Evolutionary conservation across 2,888 invertebrate species (phyloP).

Genomic region (Resseliella maxima): DNA sequence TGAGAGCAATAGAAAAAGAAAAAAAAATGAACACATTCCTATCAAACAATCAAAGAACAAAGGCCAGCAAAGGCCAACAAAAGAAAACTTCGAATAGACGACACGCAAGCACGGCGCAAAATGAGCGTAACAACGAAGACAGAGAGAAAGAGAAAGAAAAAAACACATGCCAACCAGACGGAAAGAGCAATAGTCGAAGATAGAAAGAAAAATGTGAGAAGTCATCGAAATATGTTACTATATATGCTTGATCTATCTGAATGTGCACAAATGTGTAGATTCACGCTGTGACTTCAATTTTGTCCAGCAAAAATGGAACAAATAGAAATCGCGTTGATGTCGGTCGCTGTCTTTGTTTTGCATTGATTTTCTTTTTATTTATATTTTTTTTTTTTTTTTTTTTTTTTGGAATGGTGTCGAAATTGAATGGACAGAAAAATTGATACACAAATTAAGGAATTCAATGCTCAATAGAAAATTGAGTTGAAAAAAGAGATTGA

Average conservation of each 20-base stretch:
- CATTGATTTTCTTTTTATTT: too few species aligned
- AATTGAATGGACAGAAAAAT: constrained; percentile 17
- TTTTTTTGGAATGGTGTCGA: constrained; percentile 14
- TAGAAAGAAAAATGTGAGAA: constrained; percentile 9
- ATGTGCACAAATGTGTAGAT: background rate
- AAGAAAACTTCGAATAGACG: constrained; percentile 9
- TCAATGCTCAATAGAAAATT: background rate
- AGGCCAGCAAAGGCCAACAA: constrained; percentile 29
- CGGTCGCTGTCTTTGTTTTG: constrained; percentile 1
- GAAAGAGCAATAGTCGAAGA: background rate
- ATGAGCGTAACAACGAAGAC: too few species aligned
- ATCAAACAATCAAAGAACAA: constrained; percentile 44
- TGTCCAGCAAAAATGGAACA: background rate
- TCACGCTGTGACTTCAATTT: background rate
- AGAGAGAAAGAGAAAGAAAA: background rate
- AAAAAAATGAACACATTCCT: constrained; percentile 43
- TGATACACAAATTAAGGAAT: constrained; percentile 23
- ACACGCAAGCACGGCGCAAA: constrained; percentile 12
- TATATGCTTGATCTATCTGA: background rate
- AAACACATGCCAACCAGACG: background rate
- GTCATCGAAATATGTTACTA: constrained; percentile 48
- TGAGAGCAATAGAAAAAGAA: background rate
- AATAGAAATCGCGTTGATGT: background rate
- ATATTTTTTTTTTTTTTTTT: too few species aligned
- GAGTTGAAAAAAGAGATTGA: background rate